Percentiles rank a stretch among this genome's conserved stretches.
These are phyloP conservation scores for Microtus montanus DNA, from an alignment of 2,113 vertebrate genomes.

Conservation along the genomic window DNA sequence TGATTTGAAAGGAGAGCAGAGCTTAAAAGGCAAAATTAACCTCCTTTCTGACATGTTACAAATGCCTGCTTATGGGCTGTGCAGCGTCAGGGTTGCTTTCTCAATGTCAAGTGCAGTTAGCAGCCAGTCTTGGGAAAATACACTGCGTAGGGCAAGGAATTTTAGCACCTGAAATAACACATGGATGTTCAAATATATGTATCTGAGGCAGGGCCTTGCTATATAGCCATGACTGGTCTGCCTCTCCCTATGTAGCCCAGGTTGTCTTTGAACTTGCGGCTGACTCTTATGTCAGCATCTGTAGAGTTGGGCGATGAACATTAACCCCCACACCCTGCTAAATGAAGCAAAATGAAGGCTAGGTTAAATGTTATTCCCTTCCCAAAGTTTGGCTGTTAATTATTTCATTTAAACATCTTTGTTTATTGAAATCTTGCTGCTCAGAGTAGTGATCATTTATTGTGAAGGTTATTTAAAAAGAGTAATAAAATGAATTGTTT, in stretches of 20 bases:
- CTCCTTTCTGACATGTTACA: background rate
- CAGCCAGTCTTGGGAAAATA: background rate
- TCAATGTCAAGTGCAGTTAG: background rate
- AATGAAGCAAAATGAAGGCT: slow-evolving; percentile 32
- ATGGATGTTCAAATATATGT: background rate
- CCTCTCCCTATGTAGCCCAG: background rate
- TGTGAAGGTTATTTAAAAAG: background rate
- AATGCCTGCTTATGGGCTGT: slow-evolving; percentile 5
- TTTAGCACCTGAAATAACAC: background rate
- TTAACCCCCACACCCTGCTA: background rate
- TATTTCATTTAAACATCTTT: background rate
- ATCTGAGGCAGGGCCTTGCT: background rate
- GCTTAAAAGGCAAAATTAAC: background rate
- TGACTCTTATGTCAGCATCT: background rate
- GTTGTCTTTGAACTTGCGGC: background rate
- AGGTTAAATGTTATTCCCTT: background rate
- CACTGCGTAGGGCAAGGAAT: background rate
- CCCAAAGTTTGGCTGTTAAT: background rate
- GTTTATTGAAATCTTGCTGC: slow-evolving; percentile 2
- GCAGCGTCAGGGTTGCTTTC: background rate
- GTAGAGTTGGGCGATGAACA: background rate
- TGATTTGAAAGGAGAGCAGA: background rate
- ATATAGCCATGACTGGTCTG: background rate
- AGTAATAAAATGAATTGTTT: background rate
- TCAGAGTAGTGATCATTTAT: background rate